phyloP scores from a whole-genome alignment of 2,888 invertebrate genomes.

The Nemotelus nigrinus region DNA sequence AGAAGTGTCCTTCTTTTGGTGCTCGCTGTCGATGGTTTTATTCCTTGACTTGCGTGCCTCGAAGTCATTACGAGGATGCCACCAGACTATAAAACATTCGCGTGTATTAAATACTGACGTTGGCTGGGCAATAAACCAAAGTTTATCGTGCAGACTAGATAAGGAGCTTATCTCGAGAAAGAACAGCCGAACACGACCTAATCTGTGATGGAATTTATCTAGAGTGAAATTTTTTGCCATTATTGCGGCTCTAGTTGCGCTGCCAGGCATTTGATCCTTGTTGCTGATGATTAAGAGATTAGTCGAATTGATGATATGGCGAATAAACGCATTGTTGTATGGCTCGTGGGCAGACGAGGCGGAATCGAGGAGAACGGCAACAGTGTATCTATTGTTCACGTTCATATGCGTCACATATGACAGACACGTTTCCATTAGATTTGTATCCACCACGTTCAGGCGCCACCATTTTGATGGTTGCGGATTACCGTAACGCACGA shows the following conservation, averaged over 20 bases:
- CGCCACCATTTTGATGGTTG: conserved; percentile 27
- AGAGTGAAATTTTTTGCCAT: conserved; percentile 23
- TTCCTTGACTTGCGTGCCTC: neutral
- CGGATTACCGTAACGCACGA: conserved; percentile 24
- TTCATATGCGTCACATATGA: conserved; percentile 42
- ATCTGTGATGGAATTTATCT: conserved; percentile 40
- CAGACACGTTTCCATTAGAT: conserved; percentile 23
- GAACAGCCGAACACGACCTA: conserved; percentile 27
- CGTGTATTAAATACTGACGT: conserved; percentile 42
- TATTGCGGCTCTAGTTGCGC: conserved; percentile 16
- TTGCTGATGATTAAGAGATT: conserved; percentile 41
- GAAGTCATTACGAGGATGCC: neutral
- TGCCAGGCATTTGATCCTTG: conserved; percentile 33
- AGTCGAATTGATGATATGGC: conserved; percentile 37
- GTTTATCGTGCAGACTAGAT: conserved; percentile 44
- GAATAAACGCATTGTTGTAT: conserved; percentile 39
- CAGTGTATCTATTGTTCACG: conserved; percentile 34
- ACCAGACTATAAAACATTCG: conserved; percentile 33
- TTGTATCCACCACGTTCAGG: conserved; percentile 1
- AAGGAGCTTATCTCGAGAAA: conserved; percentile 37
- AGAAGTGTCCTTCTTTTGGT: neutral
- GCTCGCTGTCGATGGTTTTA: neutral
- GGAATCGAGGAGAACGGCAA: conserved; percentile 12
- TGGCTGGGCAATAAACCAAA: conserved; percentile 21
- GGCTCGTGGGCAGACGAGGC: neutral